Base-by-base conservation (phyloP, 2,888 invertebrate genomes). In the Gortyna flavago region DNA sequence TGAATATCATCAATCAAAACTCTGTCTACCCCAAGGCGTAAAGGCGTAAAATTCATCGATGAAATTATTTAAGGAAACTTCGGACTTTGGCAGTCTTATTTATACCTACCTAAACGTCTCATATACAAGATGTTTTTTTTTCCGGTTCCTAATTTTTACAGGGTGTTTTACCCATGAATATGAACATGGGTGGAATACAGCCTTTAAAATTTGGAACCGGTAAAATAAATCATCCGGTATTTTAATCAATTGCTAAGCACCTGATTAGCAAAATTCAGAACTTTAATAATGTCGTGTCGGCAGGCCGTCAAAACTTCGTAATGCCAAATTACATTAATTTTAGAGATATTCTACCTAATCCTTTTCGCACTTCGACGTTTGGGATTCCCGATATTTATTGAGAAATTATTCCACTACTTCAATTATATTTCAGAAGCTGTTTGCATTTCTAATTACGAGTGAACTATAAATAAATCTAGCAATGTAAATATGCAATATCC, bases 281-380 rank as follows among this genome's bases (percentile, higher is more conserved):
- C 18, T 75, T 21, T n/a, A 13, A 41, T n/a, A n/a, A n/a, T n/a
- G n/a, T n/a, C n/a, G n/a, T 59, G 9, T 48, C 38, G 9, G 38
- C n/a, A 51, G 2, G 18, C 41, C 57, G 57, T 65, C n/a, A 41
- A 75, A 79, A 79, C 65, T 59, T 81, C n/a, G 4, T 38, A 48
- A 81, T 81, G 8, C 73, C 38, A n/a, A n/a, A n/a, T 72, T 9
- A 38, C 3, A 48, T 71, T 72, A 62, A 72, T 54, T 54, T 54
- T 16, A 35, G 18, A n/a, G 29, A 32, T n/a, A 32, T 32, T 54
- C 21, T 16, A 32, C 6, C n/a, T 35, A 35, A 54, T 44, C 41
- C 35, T 21, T 54, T 64, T 57, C 32, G 35, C 21, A 44, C 0
- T 44, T 64, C 5, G 25, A 44, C 6, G 16, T 57, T 35, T 35